Conservation (phyloP, 2,797 vertebrate species). For the Enteromius treurensis region DNA sequence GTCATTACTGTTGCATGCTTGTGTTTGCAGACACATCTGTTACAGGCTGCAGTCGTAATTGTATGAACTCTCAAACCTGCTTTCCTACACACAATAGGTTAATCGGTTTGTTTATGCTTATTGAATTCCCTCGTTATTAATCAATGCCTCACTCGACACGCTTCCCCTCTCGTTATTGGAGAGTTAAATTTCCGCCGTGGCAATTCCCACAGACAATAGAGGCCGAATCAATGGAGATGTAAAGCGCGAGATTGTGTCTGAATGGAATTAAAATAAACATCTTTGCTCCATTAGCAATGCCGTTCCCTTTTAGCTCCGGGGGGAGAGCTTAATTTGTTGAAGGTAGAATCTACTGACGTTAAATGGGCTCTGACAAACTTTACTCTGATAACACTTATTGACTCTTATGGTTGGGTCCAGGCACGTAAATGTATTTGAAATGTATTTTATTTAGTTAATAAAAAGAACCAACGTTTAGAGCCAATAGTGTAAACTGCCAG, state of each 20-base stretch:
- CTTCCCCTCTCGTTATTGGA: conserved; percentile 44
- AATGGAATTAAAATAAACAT: conserved; percentile 57
- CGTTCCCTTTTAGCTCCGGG: conserved; percentile 43
- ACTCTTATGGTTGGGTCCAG: conserved; percentile 29
- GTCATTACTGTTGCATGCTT: not conserved
- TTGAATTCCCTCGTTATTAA: conserved; percentile 45
- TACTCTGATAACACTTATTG: conserved; percentile 40
- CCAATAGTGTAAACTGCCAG: not conserved
- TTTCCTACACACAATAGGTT: conserved; percentile 38
- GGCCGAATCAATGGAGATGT: conserved; percentile 57
- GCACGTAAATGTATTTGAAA: not conserved
- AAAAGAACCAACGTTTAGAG: not conserved
- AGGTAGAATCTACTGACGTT: conserved; percentile 35
- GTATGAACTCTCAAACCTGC: conserved; percentile 2
- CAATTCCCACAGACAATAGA: conserved; percentile 43
- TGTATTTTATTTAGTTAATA: conserved; percentile 30
- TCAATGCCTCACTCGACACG: conserved; percentile 38
- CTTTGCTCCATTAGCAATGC: conserved; percentile 54
- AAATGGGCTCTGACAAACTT: conserved; percentile 51
- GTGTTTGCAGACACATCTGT: conserved; percentile 26
- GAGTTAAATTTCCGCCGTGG: conserved; percentile 30
- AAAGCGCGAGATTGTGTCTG: conserved; percentile 47
- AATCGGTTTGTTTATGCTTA: conserved; percentile 36
- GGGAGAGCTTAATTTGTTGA: conserved; percentile 39
- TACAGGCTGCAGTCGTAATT: not conserved